phyloP scores from a whole-genome alignment of 1,140 invertebrate species.

The Rhagoletis zephyria region DNA sequence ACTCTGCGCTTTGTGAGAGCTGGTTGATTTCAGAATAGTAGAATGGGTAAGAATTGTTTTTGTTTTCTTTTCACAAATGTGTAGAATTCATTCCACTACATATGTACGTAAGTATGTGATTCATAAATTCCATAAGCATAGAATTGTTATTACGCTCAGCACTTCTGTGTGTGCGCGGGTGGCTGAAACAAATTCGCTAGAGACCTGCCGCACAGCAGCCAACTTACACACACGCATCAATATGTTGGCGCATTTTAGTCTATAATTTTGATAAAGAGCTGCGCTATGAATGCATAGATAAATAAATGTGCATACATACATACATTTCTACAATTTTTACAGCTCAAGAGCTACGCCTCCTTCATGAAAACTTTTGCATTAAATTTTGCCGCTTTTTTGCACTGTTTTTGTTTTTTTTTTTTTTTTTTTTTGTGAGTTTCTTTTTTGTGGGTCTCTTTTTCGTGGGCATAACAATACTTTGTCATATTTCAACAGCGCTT shows the following conservation, averaged over 20 bases:
- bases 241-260: not conserved
- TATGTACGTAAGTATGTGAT: not conserved
- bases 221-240: not conserved
- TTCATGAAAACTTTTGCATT: not conserved
- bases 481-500: not conserved
- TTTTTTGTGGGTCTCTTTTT: not conserved
- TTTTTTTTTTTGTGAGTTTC: not conserved
- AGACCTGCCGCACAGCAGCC: not conserved
- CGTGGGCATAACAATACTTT: not conserved
- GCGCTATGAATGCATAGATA: not conserved
- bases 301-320: not conserved
- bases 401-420: not conserved
- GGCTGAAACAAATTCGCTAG: not conserved
- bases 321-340: not conserved
- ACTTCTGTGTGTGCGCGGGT: constrained; percentile 7
- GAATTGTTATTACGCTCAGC: not conserved
- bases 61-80: no score
- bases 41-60: no score
- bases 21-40: not conserved
- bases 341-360: not conserved
- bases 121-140: constrained; percentile 29
- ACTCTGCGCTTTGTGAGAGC: not conserved
- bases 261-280: not conserved
- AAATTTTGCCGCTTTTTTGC: not conserved
- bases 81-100: not conserved